Base-by-base conservation (phyloP, 2,888 invertebrate genomes). In the Epinotia brunnichana region DNA sequence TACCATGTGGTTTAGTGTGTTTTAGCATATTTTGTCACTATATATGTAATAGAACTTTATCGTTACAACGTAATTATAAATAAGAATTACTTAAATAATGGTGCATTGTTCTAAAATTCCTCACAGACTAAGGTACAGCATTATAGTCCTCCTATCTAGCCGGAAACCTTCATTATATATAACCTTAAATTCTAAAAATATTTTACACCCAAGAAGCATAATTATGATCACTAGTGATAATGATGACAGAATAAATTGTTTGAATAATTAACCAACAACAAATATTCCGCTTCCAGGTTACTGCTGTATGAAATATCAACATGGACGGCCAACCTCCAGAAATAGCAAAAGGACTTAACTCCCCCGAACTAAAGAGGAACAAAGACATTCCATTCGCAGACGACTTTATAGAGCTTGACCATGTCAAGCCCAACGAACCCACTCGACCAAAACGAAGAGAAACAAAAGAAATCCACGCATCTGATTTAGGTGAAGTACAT, bases 341-440 rank as follows among this genome's bases (percentile, higher is more conserved):
- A 74, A 83, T 88, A 69, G 85, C 88, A 74, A 85, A 86, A 84
- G 90, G 90, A n/a, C 83, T 92, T 3, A 92, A 88, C 70, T 91
- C 92, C 2, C 88, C 88, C 19, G 91, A 91, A 83, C 78, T 90
- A 48, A 78, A 75, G 74, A 66, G 60, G 15, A 84, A 81, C 66
- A 73, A 81, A 44, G 83, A 85, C 53, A 88, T 88, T 57, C 88
- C 88, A 10, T 91, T 81, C 66, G 88, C 78, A 4, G 92, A 92
- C 76, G 92, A 92, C 51, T 77, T 77, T 41, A 81, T 87, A 0
- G 87, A 88, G 77, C 78, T 86, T 13, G 84, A 86, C 59, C 76
- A 85, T 59, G 82, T 85, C 17, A 82, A 75, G 74, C 60, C 80
- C 2, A 79, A 87, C 2, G 84, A 85, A 74, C 86, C 87, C 1